Base-by-base conservation (phyloP, 2,113 vertebrate genomes). In the Scopus umbretta region DNA sequence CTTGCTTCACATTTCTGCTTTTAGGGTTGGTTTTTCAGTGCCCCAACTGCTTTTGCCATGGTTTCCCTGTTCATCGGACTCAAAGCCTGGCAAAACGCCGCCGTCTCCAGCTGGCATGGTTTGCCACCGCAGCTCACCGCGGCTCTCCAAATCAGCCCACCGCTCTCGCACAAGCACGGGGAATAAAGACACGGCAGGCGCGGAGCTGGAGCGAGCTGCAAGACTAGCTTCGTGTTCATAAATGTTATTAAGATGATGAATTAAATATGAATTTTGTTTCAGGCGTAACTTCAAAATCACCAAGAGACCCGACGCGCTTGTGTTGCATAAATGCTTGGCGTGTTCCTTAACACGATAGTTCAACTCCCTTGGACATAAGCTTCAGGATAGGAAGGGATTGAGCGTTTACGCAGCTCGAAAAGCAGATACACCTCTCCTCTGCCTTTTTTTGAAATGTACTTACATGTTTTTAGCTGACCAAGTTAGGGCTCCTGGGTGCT, bases 201-300 rank as follows among this genome's bases (percentile, higher is more conserved):
- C 3, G 1, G 78, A 66, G 80, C 40, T 0, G 8, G 30, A n/a
- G 68, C 2, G 13, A 58, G 82, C 86, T 6, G 49, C 56, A 20
- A 73, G 85, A 8, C 40, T 5, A 25, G n/a, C n/a, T 40, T 20
- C 0, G 0, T 2, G 38, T 10, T 79, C 75, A 8, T 25, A 9
- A 68, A 62, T 3, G 26, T 43, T 42, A 71, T 87, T 67, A 79
- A 63, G n/a, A 30, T 1, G n/a, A 79, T 88, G 70, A 95, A 95
- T 94, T 90, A 96, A 95, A 97, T 45, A 95, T 90, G 55, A 79
- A 71, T 85, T 96, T 91, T 79, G 56, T 91, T 87, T 71, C 70
- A 74, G 81, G 65, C 23, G 0, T n/a, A 62, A 52, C 65, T 79
- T 67, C 56, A 27, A 27, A 67, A 90, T 13, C 90, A 62, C 78